Evolutionary conservation across 2,113 vertebrate species (phyloP), one percentile per base, ranked within the genome.

Genomic region (Eulemur macaco): DNA sequence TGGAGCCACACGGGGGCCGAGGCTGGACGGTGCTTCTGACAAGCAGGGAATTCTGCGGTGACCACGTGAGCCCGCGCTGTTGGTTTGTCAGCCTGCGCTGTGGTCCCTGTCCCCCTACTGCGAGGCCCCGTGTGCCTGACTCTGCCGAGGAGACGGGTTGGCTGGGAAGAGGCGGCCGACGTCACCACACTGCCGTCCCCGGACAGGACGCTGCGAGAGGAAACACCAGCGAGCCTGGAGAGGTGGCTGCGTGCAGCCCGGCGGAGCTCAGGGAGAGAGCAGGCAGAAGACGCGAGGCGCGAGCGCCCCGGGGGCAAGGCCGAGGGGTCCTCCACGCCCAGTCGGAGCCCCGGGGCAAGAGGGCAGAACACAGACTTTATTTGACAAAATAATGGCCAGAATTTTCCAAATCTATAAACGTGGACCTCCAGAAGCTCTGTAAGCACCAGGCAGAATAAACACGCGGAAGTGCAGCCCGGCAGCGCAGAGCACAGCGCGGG

Each of bases 11-110:
- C 23, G 0, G 23, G 7, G 21, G 18, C 45, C 3, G 3, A 17
- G 9, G 8, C 20, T 1, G 37, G 20, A 12, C 29, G 47, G 23
- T 25, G 13, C 29, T 29, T 29, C 50, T 5, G 3, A 18, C 63
- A 3, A 2, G 29, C 27, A 12, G 2, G 5, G 37, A 34, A 5
- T 3, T 15, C 29, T 3, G 20, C 1, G 27, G 14, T 25, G 25
- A 13, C 27, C n/a, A 4, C n/a, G 1, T 3, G 2, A 0, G 25
- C 42, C 45, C 1, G 3, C 37, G 14, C 18, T 13, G 7, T 20
- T 17, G 17, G 52, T 6, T 54, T 2, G 52, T 54, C 52, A 54
- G 52, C 52, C 52, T 54, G 52, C 52, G 52, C 52, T 6, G 52
- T 18, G 52, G 52, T 54, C 52, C 56, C 50, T 8, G 5, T 25